phyloP scores from a whole-genome alignment of 2,797 vertebrate genomes.

The Spheniscus humboldti region DNA sequence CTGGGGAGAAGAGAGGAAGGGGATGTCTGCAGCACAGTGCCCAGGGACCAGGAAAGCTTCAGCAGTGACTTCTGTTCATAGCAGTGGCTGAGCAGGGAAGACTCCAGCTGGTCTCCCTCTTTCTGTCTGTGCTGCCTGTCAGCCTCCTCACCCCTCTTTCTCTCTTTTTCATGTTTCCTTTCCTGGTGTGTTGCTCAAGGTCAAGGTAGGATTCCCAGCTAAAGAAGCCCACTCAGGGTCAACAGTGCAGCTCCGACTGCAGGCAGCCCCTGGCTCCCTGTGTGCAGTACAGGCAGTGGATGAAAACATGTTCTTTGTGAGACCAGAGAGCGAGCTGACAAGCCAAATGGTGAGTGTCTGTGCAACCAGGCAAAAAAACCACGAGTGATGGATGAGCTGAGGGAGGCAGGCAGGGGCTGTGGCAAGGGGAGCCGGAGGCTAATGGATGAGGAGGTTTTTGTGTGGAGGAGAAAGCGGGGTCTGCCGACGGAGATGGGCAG shows the following conservation, averaged over 20 bases:
- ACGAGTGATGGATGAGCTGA: not conserved
- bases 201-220: conserved; percentile 74
- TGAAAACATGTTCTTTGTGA: conserved; percentile 73
- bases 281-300: conserved; percentile 83
- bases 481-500: not conserved
- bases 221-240: conserved; percentile 73
- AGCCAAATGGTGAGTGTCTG: conserved; percentile 69
- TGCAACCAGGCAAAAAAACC: not conserved
- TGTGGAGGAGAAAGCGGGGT: not conserved
- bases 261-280: conserved; percentile 77
- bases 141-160: not conserved
- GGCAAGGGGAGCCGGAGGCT: not conserved
- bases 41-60: not conserved
- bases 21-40: not conserved
- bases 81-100: not conserved
- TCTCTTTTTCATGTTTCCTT: not conserved
- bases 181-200: conserved; percentile 63
- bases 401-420: not conserved
- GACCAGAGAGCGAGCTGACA: conserved; percentile 72
- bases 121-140: not conserved
- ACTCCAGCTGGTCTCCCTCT: not conserved
- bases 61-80: not conserved
- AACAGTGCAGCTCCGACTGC: conserved; percentile 70
- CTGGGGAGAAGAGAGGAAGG: not conserved
- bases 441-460: not conserved